Conservation (phyloP, 2,113 vertebrate genomes). For the Glaucidium brasilianum region DNA sequence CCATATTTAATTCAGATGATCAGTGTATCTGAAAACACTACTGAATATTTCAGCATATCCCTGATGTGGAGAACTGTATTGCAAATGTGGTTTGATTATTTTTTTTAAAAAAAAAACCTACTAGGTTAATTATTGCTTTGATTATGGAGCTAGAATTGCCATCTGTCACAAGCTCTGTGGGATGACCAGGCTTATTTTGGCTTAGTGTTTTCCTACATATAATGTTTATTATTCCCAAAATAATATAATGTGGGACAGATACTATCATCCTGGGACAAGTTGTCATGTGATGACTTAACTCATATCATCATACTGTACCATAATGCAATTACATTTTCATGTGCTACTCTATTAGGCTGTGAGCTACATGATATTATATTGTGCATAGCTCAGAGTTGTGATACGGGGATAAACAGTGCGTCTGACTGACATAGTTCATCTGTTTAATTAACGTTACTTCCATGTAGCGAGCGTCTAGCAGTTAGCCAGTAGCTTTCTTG, state of each 20-base stretch:
- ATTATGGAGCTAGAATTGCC: constrained; percentile 16
- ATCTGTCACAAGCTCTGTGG: constrained; percentile 38
- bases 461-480: background rate
- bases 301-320: background rate
- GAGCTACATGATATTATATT: background rate
- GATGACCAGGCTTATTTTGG: constrained; percentile 42
- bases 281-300: constrained; percentile 18
- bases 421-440: background rate
- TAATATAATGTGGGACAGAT: constrained; percentile 1
- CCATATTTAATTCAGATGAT: background rate
- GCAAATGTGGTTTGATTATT: background rate
- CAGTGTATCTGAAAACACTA: background rate
- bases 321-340: background rate
- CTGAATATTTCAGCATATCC: background rate
- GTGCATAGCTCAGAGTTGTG: background rate
- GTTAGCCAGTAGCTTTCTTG: background rate
- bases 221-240: constrained; percentile 49
- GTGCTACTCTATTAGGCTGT: background rate
- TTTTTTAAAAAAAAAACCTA: background rate
- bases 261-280: background rate
- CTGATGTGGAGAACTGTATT: background rate
- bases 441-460: background rate
- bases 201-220: background rate
- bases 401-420: background rate
- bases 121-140: constrained; percentile 29